Evolutionary conservation across 2,797 vertebrate genomes (phyloP).

Genomic region (Pipistrellus pipistrellus): DNA sequence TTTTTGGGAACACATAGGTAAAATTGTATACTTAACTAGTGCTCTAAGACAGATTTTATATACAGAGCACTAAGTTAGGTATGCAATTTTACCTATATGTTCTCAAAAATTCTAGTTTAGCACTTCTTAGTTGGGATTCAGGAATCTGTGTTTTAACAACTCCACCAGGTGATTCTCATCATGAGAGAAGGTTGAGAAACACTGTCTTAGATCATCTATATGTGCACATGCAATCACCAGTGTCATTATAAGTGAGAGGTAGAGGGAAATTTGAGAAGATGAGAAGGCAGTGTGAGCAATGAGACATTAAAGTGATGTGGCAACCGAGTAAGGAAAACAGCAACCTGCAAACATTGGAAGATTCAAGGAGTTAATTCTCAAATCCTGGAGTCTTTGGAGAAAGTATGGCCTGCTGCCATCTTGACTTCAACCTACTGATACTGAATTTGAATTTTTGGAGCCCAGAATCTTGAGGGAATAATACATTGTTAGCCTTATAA

Average conservation of each 20-base stretch:
- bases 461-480: not conserved
- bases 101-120: too few relatives aligned
- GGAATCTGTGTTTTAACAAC: too few relatives aligned
- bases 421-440: not conserved
- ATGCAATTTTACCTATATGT: too few relatives aligned
- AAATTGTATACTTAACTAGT: too few relatives aligned
- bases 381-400: not conserved
- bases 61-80: too few relatives aligned
- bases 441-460: not conserved
- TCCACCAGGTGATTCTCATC: too few relatives aligned
- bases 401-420: not conserved
- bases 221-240: not conserved
- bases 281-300: not conserved
- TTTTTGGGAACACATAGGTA: too few relatives aligned
- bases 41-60: too few relatives aligned
- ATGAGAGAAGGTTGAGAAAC: too few relatives aligned
- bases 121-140: too few relatives aligned
- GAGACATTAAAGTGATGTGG: not conserved
- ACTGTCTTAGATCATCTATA: fast-evolving
- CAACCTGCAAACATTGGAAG: not conserved
- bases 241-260: not conserved
- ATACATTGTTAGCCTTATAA: too few relatives aligned
- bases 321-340: not conserved
- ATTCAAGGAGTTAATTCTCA: not conserved
- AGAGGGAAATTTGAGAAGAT: not conserved